Evolutionary conservation across 2,797 vertebrate genomes (phyloP).

Genomic region (Oreortyx pictus): DNA sequence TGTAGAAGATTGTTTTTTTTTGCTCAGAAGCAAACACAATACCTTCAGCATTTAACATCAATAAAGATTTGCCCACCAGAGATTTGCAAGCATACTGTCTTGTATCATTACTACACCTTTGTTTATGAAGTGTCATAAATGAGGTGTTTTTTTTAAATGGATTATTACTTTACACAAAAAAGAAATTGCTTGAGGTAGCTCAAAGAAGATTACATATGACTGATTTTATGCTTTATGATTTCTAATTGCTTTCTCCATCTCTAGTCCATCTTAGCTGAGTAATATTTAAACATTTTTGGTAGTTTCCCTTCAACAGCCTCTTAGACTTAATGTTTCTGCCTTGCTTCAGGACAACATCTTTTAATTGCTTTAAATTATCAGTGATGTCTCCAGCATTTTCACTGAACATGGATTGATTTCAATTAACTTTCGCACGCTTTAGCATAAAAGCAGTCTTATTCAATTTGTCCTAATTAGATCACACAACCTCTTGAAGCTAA

Average conservation of each 20-base stretch:
- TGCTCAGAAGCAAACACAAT: not conserved
- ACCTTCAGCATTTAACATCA: not conserved
- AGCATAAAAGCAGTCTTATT: conserved; percentile 77
- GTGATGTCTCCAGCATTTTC: conserved; percentile 73
- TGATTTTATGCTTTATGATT: conserved; percentile 51
- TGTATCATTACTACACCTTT: not conserved
- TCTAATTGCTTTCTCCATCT: conserved; percentile 63
- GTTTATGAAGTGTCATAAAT: not conserved
- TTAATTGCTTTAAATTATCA: conserved; percentile 80
- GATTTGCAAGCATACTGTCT: not conserved
- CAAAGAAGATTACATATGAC: conserved; percentile 19
- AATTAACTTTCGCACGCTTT: conserved; percentile 78
- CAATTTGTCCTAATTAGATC: conserved; percentile 78
- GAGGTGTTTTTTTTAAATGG: not conserved
- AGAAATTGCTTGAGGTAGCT: not conserved
- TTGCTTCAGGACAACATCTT: conserved; percentile 77
- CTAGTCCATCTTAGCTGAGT: conserved; percentile 51
- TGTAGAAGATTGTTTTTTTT: accelerated
- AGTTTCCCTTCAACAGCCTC: conserved; percentile 75
- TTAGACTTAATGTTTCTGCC: conserved; percentile 70
- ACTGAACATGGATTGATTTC: conserved; percentile 78
- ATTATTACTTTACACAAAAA: not conserved
- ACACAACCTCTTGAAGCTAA: conserved; percentile 65
- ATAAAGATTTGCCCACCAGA: not conserved
- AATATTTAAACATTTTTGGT: conserved; percentile 73